These are phyloP conservation scores for Glyphotaelius pellucidus DNA, from an alignment of 2,888 invertebrate species.

Conservation along the genomic window DNA sequence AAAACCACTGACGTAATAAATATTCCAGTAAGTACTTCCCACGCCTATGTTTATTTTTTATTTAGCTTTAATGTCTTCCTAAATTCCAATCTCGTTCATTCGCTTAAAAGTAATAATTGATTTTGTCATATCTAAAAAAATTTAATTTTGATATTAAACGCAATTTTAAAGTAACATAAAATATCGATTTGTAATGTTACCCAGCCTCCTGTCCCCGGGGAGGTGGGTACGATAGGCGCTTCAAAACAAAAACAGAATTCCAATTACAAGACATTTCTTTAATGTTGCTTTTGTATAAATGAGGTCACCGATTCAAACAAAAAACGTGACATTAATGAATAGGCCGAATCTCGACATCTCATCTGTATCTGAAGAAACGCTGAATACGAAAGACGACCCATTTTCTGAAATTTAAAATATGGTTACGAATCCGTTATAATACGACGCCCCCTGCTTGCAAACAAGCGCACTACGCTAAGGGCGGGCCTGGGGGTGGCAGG, in stretches of 20 bases:
- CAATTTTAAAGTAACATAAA: not conserved
- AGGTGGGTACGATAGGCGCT: not conserved
- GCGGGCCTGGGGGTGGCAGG: not conserved
- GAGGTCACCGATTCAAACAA: not conserved
- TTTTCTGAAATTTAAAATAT: slow-evolving; percentile 45
- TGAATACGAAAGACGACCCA: slow-evolving; percentile 40
- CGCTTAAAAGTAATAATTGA: too few species aligned
- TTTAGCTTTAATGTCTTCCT: not conserved
- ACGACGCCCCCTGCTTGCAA: slow-evolving; percentile 51
- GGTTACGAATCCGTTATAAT: slow-evolving; percentile 43
- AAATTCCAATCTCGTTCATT: too few species aligned
- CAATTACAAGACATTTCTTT: not conserved
- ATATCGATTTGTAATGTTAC: not conserved
- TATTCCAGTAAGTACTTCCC: not conserved
- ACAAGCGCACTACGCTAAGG: slow-evolving; percentile 55
- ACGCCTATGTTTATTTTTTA: not conserved
- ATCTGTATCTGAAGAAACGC: slow-evolving; percentile 3
- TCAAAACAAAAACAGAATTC: not conserved
- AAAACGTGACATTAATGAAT: slow-evolving; percentile 13
- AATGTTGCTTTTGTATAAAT: slow-evolving; percentile 2
- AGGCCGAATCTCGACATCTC: slow-evolving; percentile 15
- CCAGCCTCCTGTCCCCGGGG: not conserved
- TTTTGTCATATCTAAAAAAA: too few species aligned
- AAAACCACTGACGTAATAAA: not conserved
- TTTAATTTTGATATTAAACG: too few species aligned